phyloP scores from a whole-genome alignment of 1,140 invertebrate genomes.

The Orchesella cincta region DNA sequence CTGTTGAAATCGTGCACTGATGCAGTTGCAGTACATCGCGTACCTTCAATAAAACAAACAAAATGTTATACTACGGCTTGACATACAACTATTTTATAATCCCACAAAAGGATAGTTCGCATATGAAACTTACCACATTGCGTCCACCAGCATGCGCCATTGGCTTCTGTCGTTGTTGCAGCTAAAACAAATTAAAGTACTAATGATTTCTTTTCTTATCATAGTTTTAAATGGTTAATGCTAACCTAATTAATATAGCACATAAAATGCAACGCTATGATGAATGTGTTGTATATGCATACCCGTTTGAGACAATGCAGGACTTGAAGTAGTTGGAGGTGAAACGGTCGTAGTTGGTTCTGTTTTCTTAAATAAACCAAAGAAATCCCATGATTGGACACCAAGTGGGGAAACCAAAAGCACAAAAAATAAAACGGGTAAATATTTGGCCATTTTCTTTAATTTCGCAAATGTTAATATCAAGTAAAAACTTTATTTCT shows the following conservation, averaged over 20 bases:
- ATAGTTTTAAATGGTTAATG: no score
- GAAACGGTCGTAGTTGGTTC: background rate
- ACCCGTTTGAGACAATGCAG: no score
- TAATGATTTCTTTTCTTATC: background rate
- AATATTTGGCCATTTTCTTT: background rate
- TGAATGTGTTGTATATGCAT: no score
- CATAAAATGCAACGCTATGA: no score
- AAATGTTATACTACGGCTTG: background rate
- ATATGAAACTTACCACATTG: conserved; percentile 3
- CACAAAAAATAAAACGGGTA: background rate
- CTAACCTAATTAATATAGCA: no score
- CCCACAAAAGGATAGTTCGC: background rate
- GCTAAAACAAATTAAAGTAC: background rate
- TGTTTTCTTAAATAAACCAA: background rate
- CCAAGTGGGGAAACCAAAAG: background rate
- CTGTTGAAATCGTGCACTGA: conserved; percentile 9
- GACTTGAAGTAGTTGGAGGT: background rate
- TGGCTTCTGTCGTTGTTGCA: background rate
- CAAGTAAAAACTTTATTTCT: no score
- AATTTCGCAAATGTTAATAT: no score
- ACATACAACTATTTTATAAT: background rate
- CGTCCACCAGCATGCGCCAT: conserved; percentile 5
- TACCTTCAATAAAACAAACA: conserved; percentile 1
- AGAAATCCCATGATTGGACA: background rate
- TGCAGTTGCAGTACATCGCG: background rate